These are phyloP conservation scores for Cataglyphis rosenhaueri DNA, from an alignment of 2,888 invertebrate genomes.

Conservation along the genomic window DNA sequence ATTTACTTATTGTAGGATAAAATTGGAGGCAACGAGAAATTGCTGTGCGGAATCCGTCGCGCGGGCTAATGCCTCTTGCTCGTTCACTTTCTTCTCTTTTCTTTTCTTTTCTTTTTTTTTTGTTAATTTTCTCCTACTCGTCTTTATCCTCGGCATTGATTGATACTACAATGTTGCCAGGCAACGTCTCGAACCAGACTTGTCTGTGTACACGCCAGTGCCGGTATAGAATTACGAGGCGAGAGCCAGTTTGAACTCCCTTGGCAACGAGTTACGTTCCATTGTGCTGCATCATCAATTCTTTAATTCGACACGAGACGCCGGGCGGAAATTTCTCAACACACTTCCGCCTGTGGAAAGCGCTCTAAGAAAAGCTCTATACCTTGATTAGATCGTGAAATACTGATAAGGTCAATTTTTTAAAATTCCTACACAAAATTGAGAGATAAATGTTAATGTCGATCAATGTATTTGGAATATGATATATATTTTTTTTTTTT, in stretches of 20 bases:
- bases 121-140: conserved; percentile 42
- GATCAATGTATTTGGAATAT: background rate
- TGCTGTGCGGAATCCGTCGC: conserved; percentile 28
- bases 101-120: conserved; percentile 31
- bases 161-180: conserved; percentile 66
- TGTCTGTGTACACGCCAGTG: conserved; percentile 42
- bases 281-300: conserved; percentile 60
- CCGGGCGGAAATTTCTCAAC: conserved; percentile 4
- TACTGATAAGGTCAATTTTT: conserved; percentile 5
- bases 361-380: background rate
- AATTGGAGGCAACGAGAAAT: conserved; percentile 41
- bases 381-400: conserved; percentile 12
- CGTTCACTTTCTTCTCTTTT: background rate
- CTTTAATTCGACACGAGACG: conserved; percentile 53
- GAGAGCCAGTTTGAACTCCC: conserved; percentile 52
- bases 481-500: background rate
- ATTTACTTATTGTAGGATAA: conserved; percentile 54
- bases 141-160: conserved; percentile 60
- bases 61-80: background rate
- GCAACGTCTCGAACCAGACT: conserved; percentile 64
- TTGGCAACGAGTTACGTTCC: conserved; percentile 60
- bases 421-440: background rate
- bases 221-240: conserved; percentile 53
- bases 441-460: background rate
- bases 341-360: conserved; percentile 3